Percentiles rank a stretch among this genome's conserved stretches.
Conservation (phyloP, 2,888 invertebrate species). For the Strigamia crassipes region DNA sequence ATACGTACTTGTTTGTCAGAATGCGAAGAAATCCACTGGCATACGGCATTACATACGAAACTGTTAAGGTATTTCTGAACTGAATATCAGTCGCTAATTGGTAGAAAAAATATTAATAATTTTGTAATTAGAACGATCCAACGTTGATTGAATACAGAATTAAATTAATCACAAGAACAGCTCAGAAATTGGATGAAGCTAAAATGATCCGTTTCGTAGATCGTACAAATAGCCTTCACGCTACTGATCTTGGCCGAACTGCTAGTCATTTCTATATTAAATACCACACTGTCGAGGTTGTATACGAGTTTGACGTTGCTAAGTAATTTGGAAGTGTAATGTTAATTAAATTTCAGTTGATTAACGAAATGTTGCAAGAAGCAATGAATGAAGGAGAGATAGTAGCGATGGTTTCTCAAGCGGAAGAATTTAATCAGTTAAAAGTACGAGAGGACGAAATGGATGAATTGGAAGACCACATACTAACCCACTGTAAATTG, state of each 20-base stretch:
- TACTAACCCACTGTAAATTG: conserved; percentile 71
- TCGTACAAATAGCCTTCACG: conserved; percentile 74
- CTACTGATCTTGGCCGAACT: conserved; percentile 84
- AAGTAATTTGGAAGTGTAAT: background rate
- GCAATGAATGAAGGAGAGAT: conserved; percentile 85
- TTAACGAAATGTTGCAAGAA: conserved; percentile 79
- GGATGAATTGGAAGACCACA: conserved; percentile 81
- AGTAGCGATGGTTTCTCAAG: conserved; percentile 85
- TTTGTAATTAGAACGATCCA: conserved; percentile 71
- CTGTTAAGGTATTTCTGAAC: conserved; percentile 59
- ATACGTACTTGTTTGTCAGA: conserved; percentile 92
- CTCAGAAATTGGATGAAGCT: conserved; percentile 84
- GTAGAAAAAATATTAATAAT: background rate
- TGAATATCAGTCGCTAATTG: too few species aligned
- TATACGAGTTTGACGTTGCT: background rate
- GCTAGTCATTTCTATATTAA: conserved; percentile 98
- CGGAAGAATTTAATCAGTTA: conserved; percentile 93
- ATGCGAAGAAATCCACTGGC: conserved; percentile 88
- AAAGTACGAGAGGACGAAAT: conserved; percentile 96
- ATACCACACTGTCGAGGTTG: conserved; percentile 83
- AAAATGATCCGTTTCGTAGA: conserved; percentile 92
- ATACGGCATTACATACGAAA: conserved; percentile 70
- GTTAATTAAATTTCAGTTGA: conserved; percentile 62
- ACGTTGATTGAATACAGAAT: conserved; percentile 76
- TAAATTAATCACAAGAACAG: conserved; percentile 77